These are phyloP conservation scores for Pristionchus fissidentatus DNA, from an alignment of 2,888 invertebrate species.

Conservation along the genomic window DNA sequence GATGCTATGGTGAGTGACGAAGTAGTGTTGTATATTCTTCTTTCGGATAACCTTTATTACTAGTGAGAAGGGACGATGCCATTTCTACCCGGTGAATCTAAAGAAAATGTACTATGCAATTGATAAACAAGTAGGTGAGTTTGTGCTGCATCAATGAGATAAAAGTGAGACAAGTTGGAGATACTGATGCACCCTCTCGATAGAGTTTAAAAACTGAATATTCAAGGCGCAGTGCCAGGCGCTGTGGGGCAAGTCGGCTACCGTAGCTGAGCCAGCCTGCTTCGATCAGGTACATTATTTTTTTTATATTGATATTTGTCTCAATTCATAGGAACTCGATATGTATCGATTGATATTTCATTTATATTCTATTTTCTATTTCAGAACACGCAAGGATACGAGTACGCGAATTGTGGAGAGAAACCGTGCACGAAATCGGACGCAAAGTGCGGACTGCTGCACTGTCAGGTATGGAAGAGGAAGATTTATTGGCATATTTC, in stretches of 20 bases:
- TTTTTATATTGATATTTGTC: no score
- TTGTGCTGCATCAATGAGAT: no score
- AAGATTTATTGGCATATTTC: no score
- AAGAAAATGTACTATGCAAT: background rate
- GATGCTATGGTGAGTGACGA: conserved; percentile 32
- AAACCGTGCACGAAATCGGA: conserved; percentile 78
- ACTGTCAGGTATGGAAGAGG: conserved; percentile 83
- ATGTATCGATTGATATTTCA: background rate
- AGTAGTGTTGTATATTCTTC: background rate
- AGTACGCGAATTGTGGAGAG: conserved; percentile 92
- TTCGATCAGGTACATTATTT: conserved; percentile 84
- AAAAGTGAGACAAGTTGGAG: background rate
- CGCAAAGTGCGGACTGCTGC: conserved; percentile 92
- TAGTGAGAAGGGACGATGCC: no score
- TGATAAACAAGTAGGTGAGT: background rate
- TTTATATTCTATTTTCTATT: no score
- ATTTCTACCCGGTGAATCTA: no score
- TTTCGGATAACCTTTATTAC: no score
- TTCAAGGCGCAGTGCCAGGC: conserved; percentile 89
- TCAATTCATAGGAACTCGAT: background rate
- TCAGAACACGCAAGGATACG: conserved; percentile 86
- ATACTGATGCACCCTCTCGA: background rate
- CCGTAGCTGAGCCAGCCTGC: conserved; percentile 88
- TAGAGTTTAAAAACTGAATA: background rate
- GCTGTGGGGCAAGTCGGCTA: conserved; percentile 89